Conservation (phyloP, 2,888 invertebrate genomes). For the Drosophila eohydei region DNA sequence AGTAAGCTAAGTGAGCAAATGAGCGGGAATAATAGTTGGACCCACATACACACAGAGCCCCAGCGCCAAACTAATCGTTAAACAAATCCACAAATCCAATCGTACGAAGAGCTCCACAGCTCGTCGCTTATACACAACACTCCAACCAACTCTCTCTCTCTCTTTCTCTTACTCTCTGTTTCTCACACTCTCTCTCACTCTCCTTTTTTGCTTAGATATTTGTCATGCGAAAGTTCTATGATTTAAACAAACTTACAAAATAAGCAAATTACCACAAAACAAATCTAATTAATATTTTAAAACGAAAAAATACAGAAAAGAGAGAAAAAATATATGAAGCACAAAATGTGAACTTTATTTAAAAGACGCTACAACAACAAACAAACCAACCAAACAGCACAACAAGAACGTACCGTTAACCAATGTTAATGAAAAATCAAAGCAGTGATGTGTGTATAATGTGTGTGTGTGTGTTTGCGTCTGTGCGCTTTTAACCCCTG, state of each 20-base stretch:
- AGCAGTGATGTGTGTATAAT: conserved; percentile 49
- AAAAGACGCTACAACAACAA: conserved; percentile 57
- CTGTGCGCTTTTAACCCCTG: conserved; percentile 48
- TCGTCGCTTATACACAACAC: conserved; percentile 57
- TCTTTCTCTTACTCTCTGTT: conserved; percentile 21
- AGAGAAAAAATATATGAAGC: conserved; percentile 63
- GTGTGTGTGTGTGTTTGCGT: conserved; percentile 41
- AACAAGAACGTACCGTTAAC: conserved; percentile 62
- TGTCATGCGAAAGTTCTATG: conserved; percentile 48
- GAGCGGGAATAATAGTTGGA: conserved; percentile 25
- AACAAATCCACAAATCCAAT: conserved; percentile 27
- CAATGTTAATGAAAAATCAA: conserved; percentile 31
- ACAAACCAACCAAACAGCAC: conserved; percentile 36
- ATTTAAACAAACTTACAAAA: conserved; percentile 59
- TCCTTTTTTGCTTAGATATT: conserved; percentile 54
- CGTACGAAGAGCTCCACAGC: conserved; percentile 45
- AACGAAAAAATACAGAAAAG: conserved; percentile 59
- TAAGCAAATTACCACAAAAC: conserved; percentile 57
- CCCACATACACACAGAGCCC: conserved; percentile 21
- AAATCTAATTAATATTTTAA: conserved; percentile 52
- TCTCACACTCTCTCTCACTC: conserved; percentile 26
- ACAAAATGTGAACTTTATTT: conserved; percentile 76
- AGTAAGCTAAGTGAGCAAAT: conserved; percentile 50
- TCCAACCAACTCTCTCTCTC: conserved; percentile 47
- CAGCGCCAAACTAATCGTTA: conserved; percentile 29